phyloP scores from a whole-genome alignment of 2,888 invertebrate genomes.

The Amphiduros pacificus region DNA sequence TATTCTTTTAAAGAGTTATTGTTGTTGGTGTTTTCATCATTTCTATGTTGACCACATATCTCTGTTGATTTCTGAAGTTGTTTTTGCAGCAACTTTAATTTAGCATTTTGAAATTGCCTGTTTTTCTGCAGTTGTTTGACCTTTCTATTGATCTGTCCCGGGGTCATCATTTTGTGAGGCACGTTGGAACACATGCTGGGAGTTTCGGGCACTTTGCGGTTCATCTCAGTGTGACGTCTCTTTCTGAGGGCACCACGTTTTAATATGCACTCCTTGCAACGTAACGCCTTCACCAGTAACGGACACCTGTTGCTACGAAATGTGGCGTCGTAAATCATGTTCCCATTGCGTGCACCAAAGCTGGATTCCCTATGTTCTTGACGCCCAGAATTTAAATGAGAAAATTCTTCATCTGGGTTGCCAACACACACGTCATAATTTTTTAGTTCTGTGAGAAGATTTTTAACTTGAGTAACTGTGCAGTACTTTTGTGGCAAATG shows the following conservation, averaged over 20 bases:
- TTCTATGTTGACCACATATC: not conserved
- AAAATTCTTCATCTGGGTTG: too few species aligned
- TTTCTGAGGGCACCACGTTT: conserved; percentile 5
- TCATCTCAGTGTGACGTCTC: too few species aligned
- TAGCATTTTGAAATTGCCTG: too few species aligned
- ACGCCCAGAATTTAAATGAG: not conserved
- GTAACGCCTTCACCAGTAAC: not conserved
- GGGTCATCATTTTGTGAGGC: too few species aligned
- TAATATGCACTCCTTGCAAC: conserved; percentile 1
- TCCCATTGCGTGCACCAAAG: not conserved
- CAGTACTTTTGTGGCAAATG: not conserved
- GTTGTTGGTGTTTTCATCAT: not conserved
- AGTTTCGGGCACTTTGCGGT: too few species aligned
- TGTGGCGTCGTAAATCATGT: not conserved
- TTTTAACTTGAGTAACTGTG: not conserved
- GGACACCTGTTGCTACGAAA: not conserved
- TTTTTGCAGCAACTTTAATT: not conserved
- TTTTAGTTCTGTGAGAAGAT: not conserved
- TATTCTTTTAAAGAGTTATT: not conserved
- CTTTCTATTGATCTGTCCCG: too few species aligned
- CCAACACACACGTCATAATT: not conserved
- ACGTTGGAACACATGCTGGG: too few species aligned
- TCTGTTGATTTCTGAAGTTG: too few species aligned
- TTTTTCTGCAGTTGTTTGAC: too few species aligned
- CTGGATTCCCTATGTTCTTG: not conserved